phyloP scores from a whole-genome alignment of 2,113 vertebrate species.

The Podarcis cretensis region DNA sequence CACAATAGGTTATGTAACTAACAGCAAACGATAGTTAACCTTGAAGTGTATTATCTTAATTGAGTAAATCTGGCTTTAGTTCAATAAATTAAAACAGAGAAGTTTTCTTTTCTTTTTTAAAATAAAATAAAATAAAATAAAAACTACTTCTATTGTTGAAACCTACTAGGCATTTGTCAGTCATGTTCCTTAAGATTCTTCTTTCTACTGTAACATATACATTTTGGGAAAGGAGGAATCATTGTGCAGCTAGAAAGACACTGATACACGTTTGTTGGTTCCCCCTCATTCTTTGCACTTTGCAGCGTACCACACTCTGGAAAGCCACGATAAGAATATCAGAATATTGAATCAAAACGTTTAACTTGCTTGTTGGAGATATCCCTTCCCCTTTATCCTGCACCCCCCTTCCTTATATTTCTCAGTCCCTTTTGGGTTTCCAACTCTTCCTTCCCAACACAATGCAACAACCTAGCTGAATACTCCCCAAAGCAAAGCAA shows the following conservation, averaged over 20 bases:
- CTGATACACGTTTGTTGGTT: constrained; percentile 67
- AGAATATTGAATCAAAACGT: constrained; percentile 72
- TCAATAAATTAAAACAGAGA: constrained; percentile 79
- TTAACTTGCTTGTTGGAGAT: constrained; percentile 63
- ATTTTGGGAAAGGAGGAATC: constrained; percentile 38
- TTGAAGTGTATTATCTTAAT: constrained; percentile 83
- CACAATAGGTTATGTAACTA: constrained; percentile 84
- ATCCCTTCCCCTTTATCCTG: constrained; percentile 46
- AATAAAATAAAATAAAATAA: constrained; percentile 28
- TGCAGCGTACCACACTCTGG: constrained; percentile 72
- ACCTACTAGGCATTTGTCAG: constrained; percentile 19
- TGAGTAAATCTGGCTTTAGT: constrained; percentile 81
- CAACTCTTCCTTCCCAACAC: constrained; percentile 43
- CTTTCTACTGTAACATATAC: constrained; percentile 43
- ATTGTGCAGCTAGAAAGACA: constrained; percentile 62
- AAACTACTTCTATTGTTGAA: constrained; percentile 33
- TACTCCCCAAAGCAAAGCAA: constrained; percentile 49
- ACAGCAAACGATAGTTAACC: constrained; percentile 85
- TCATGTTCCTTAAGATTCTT: constrained; percentile 41
- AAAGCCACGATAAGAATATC: constrained; percentile 76
- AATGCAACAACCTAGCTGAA: neutral
- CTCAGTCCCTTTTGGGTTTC: constrained; percentile 53
- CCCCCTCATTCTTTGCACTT: constrained; percentile 68
- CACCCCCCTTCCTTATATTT: constrained; percentile 26
- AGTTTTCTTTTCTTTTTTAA: constrained; percentile 53